Conservation (phyloP, 2,888 invertebrate species). For the Ellobium chinense region DNA sequence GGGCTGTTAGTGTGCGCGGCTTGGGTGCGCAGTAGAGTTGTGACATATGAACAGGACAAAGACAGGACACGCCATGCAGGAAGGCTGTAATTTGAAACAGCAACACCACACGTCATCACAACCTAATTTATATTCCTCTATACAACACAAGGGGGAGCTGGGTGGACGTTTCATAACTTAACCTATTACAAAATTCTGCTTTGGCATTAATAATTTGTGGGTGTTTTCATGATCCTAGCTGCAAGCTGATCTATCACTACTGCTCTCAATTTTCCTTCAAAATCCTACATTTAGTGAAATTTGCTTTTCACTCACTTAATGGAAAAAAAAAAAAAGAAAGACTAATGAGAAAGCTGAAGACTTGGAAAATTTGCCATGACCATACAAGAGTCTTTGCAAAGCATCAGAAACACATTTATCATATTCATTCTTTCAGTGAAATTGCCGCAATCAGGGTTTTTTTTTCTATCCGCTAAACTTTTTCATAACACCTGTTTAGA, state of each 20-base stretch:
- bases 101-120: slow-evolving; percentile 36
- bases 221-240: too few relatives aligned
- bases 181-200: background rate
- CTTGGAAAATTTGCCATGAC: slow-evolving; percentile 27
- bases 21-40: background rate
- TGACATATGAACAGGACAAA: background rate
- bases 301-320: too few relatives aligned
- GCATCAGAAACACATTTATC: too few relatives aligned
- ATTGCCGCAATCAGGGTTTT: background rate
- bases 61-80: slow-evolving; percentile 42
- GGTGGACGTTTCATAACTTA: slow-evolving; percentile 40
- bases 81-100: slow-evolving; percentile 6
- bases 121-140: slow-evolving; percentile 19
- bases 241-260: too few relatives aligned
- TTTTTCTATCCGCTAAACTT: too few relatives aligned
- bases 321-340: background rate
- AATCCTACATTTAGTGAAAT: too few relatives aligned
- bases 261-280: too few relatives aligned
- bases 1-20: slow-evolving; percentile 10
- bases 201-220: background rate
- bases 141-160: slow-evolving; percentile 38
- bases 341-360: background rate
- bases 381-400: slow-evolving; percentile 34
- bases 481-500: too few relatives aligned
- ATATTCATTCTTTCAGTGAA: background rate